These are phyloP conservation scores for Zelleria hepariella DNA, from an alignment of 2,888 invertebrate species.

Conservation along the genomic window DNA sequence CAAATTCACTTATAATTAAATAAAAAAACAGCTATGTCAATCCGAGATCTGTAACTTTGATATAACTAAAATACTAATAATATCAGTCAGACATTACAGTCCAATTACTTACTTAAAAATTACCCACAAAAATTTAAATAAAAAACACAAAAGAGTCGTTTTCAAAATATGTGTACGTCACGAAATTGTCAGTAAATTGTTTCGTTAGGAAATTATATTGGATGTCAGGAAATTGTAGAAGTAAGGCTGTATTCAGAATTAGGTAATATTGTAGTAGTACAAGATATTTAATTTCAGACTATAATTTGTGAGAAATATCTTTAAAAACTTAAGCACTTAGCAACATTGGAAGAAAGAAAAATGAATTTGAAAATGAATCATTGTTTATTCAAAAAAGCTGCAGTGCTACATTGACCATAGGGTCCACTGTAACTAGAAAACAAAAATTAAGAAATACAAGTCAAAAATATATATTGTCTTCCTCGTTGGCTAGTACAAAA, in stretches of 20 bases:
- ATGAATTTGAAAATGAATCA: constrained; percentile 7
- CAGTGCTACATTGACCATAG: constrained; percentile 5
- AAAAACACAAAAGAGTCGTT: too few relatives aligned
- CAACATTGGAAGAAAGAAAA: constrained; percentile 5
- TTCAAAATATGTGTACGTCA: constrained; percentile 14
- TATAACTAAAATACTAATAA: too few relatives aligned
- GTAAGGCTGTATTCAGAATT: constrained; percentile 9
- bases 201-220: constrained; percentile 8
- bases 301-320: constrained; percentile 9
- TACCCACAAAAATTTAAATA: too few relatives aligned
- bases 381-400: constrained; percentile 8
- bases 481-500: constrained; percentile 1
- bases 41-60: too few relatives aligned
- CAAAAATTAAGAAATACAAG: constrained; percentile 2
- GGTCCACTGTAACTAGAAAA: constrained; percentile 1
- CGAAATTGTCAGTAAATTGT: constrained; percentile 16
- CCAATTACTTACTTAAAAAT: too few relatives aligned
- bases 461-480: constrained; percentile 1
- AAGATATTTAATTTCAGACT: constrained; percentile 7
- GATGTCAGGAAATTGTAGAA: constrained; percentile 14
- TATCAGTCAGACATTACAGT: too few relatives aligned
- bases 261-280: background rate
- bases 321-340: constrained; percentile 8
- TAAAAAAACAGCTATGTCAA: too few relatives aligned
- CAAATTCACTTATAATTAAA: too few relatives aligned